Percentiles rank a stretch among this genome's conserved stretches.
These are phyloP conservation scores for Deilephila porcellus DNA, from an alignment of 2,888 invertebrate genomes.

Conservation along the genomic window DNA sequence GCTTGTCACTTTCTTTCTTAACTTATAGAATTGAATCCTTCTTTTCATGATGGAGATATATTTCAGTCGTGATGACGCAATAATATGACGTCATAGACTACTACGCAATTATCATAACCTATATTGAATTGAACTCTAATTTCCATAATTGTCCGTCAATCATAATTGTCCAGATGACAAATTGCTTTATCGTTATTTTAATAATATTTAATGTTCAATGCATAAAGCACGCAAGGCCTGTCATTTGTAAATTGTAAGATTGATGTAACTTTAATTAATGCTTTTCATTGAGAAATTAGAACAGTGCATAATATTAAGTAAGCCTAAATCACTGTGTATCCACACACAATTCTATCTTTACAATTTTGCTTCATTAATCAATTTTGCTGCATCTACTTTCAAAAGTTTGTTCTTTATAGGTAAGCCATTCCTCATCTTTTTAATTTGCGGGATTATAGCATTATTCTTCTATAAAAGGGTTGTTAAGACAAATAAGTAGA, in stretches of 20 bases:
- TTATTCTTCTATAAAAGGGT: too few relatives aligned
- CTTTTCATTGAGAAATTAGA: background rate
- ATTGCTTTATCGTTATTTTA: slow-evolving; percentile 15
- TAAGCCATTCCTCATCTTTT: too few relatives aligned
- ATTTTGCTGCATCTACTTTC: too few relatives aligned
- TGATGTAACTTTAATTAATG: background rate
- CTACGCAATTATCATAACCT: background rate
- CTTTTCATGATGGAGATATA: background rate
- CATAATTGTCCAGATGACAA: slow-evolving; percentile 16
- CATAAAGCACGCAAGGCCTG: background rate
- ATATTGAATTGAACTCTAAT: background rate
- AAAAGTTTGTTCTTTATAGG: too few relatives aligned
- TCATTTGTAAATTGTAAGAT: background rate
- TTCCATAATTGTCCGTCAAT: slow-evolving; percentile 16
- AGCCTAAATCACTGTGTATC: background rate
- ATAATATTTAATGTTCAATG: slow-evolving; percentile 19
- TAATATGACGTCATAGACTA: background rate
- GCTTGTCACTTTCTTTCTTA: too few relatives aligned
- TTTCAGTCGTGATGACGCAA: background rate
- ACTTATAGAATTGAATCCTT: too few relatives aligned
- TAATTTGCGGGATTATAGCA: too few relatives aligned
- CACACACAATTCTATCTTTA: background rate
- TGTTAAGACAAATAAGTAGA: too few relatives aligned
- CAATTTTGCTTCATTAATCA: background rate
- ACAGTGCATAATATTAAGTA: too few relatives aligned